A percentile compares a stretch with the other conserved stretches of the same genome.
These are phyloP conservation scores for Temnopleurus reevesii DNA, from an alignment of 53 echinoderm and acorn worm genomes.

Conservation along the genomic window DNA sequence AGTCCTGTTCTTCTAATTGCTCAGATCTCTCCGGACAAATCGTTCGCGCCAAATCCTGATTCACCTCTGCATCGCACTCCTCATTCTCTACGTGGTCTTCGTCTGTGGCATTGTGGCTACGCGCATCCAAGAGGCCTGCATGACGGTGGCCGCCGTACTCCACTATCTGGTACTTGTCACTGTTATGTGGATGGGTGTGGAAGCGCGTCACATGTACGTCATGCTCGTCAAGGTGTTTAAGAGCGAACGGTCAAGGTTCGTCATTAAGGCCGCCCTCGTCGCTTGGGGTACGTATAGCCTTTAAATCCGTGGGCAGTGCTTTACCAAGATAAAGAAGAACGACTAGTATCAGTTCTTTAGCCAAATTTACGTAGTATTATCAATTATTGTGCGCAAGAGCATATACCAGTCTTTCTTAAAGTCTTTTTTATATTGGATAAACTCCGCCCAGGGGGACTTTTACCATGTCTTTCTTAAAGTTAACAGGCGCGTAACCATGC, in stretches of 20 bases:
- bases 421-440: no score
- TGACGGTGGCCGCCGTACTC: constrained; percentile 62
- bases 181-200: constrained; percentile 83
- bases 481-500: no score
- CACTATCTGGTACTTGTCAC: constrained; percentile 78
- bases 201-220: constrained; percentile 85
- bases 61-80: constrained; percentile 72
- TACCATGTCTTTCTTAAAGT: no score
- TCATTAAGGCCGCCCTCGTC: constrained; percentile 72
- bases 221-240: constrained; percentile 79
- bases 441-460: no score
- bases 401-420: no score
- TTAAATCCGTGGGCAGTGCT: no score
- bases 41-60: constrained; percentile 81
- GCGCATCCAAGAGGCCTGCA: constrained; percentile 51
- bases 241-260: constrained; percentile 66
- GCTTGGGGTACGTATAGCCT: constrained; percentile 75
- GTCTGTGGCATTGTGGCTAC: constrained; percentile 72
- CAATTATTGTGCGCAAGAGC: no score
- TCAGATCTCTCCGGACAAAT: constrained; percentile 74
- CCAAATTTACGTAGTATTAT: no score
- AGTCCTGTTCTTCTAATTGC: no score
- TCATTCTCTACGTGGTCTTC: constrained; percentile 75
- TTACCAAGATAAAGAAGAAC: no score
- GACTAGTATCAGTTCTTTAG: no score